Conservation (phyloP, 2,113 vertebrate species). For the Elephas maximus region DNA sequence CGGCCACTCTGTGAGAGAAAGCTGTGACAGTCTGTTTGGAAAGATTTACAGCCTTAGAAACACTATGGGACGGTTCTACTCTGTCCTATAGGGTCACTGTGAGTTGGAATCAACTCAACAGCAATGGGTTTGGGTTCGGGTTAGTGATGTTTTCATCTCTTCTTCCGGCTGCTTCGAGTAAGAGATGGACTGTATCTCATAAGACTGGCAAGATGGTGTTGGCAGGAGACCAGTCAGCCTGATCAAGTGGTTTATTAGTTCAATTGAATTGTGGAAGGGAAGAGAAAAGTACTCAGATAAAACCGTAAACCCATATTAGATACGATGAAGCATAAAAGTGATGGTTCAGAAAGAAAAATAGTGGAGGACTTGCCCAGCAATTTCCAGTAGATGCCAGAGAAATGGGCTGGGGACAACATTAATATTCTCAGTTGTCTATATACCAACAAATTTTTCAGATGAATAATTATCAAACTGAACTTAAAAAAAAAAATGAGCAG, state of each 20-base stretch:
- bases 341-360: conserved; percentile 70
- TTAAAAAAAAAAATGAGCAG: conserved; percentile 20
- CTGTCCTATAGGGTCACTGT: too few relatives aligned
- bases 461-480: conserved; percentile 32
- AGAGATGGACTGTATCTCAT: conserved; percentile 73
- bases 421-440: conserved; percentile 25
- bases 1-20: too few relatives aligned
- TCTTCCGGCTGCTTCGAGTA: conserved; percentile 67
- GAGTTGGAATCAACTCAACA: too few relatives aligned
- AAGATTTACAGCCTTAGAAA: too few relatives aligned
- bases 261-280: conserved; percentile 77
- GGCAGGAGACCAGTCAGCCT: conserved; percentile 76
- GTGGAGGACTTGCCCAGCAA: not conserved
- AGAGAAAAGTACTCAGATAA: conserved; percentile 69
- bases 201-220: conserved; percentile 74
- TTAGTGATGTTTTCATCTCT: conserved; percentile 77
- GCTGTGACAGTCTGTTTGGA: too few relatives aligned
- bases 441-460: not conserved
- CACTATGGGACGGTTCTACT: too few relatives aligned
- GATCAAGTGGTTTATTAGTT: conserved; percentile 81
- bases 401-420: not conserved
- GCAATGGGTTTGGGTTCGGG: too few relatives aligned
- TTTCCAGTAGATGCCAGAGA: conserved; percentile 60
- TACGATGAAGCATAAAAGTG: conserved; percentile 60
- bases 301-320: conserved; percentile 73